Conservation (phyloP, 2,888 invertebrate genomes). For the Leuctra nigra region DNA sequence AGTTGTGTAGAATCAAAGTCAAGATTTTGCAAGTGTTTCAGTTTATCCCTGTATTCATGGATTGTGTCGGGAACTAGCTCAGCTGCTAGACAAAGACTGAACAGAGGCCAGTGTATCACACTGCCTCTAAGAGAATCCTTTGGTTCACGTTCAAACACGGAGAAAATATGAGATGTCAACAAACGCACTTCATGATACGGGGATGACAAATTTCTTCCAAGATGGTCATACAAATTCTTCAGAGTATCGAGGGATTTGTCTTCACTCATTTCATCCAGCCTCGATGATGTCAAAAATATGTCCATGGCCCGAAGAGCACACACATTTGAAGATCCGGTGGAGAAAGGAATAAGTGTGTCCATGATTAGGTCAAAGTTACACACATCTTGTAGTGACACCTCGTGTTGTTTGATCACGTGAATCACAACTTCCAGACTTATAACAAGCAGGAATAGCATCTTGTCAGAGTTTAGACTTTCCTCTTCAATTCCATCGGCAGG, state of each 20-base stretch:
- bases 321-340: conserved; percentile 44
- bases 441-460: conserved; percentile 46
- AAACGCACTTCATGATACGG: conserved; percentile 64
- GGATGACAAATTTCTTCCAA: conserved; percentile 59
- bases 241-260: conserved; percentile 43
- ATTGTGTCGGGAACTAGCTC: conserved; percentile 67
- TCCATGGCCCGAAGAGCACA: conserved; percentile 48
- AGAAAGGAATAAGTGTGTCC: conserved; percentile 43
- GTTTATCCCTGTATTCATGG: conserved; percentile 71
- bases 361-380: conserved; percentile 42
- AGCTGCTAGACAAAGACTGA: conserved; percentile 56
- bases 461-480: neutral
- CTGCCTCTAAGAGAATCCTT: conserved; percentile 42
- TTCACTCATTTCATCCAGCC: conserved; percentile 36
- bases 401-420: conserved; percentile 48
- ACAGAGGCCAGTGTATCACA: conserved; percentile 43
- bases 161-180: conserved; percentile 65
- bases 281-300: conserved; percentile 47
- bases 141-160: conserved; percentile 53
- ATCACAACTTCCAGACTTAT: conserved; percentile 49
- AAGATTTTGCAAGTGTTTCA: conserved; percentile 67
- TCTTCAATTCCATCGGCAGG: neutral
- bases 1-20: conserved; percentile 43
- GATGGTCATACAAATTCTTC: conserved; percentile 44
- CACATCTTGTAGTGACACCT: conserved; percentile 44